These are phyloP conservation scores for Hymenochirus boettgeri DNA, from an alignment of 2,113 vertebrate genomes.

Conservation along the genomic window DNA sequence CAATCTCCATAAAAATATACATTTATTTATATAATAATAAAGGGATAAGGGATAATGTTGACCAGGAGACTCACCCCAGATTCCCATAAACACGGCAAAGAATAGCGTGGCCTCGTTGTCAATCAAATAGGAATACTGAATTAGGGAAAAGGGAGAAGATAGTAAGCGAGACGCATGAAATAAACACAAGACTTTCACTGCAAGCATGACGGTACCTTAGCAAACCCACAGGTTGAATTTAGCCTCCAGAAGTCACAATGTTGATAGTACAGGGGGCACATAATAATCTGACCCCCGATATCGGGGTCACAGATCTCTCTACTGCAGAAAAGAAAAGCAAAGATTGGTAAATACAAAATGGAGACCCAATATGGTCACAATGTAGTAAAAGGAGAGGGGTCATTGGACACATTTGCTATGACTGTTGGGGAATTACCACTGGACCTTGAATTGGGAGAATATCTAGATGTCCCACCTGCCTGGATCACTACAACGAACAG, in stretches of 20 bases:
- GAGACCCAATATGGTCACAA: no score
- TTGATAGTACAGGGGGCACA: conserved; percentile 92
- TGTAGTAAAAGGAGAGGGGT: no score
- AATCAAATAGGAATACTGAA: conserved; percentile 97
- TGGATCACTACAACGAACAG: no score
- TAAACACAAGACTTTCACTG: no score
- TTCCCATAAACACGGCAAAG: conserved; percentile 97
- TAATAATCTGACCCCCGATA: conserved; percentile 84
- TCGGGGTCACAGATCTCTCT: conserved; percentile 79
- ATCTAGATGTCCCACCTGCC: no score
- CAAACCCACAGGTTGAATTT: conserved; percentile 81
- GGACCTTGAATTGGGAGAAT: no score
- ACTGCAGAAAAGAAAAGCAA: conserved; percentile 54
- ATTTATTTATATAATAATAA: no score
- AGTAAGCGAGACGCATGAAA: conserved; percentile 12
- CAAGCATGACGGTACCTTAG: conserved; percentile 71
- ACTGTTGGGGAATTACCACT: no score
- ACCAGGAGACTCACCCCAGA: conserved; percentile 99
- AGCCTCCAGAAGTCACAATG: conserved; percentile 90
- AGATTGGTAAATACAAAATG: no score
- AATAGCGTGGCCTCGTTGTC: conserved; percentile 96
- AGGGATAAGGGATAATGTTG: no score
- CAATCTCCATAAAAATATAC: no score
- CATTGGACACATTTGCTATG: no score
- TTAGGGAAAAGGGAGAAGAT: conserved; percentile 30